These are phyloP conservation scores for Drosophila setifemur DNA, from an alignment of 1,140 invertebrate species.

Conservation along the genomic window DNA sequence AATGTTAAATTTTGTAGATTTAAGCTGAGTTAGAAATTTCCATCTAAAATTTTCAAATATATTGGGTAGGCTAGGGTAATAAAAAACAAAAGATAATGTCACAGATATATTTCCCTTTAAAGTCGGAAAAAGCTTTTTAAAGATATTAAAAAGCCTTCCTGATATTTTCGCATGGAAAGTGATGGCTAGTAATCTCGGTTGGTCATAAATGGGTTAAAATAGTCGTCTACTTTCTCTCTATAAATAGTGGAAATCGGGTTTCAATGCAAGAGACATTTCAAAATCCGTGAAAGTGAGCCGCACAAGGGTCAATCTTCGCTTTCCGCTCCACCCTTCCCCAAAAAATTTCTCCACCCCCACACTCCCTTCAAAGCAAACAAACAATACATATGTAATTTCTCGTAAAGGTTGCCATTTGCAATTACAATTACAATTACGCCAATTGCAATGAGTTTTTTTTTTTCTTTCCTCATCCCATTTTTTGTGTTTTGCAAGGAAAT, in stretches of 20 bases:
- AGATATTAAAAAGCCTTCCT: too few species aligned
- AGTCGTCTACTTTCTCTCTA: conserved; percentile 68
- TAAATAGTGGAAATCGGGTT: conserved; percentile 67
- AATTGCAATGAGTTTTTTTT: conserved; percentile 31
- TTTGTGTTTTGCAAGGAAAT: conserved; percentile 32
- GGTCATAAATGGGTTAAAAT: not conserved
- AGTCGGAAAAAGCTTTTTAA: too few species aligned
- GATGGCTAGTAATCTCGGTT: not conserved
- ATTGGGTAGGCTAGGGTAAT: too few species aligned
- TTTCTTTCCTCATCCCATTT: too few species aligned
- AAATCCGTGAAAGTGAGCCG: conserved; percentile 62
- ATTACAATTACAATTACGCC: conserved; percentile 55
- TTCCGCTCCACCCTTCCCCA: not conserved
- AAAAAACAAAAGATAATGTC: too few species aligned
- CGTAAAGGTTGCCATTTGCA: conserved; percentile 36
- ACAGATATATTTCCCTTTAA: too few species aligned
- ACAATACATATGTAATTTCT: conserved; percentile 7
- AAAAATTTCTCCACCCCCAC: not conserved
- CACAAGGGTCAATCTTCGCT: conserved; percentile 7
- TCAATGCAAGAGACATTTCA: conserved; percentile 54
- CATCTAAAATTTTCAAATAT: too few species aligned
- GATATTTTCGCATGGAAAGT: too few species aligned
- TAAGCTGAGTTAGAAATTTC: too few species aligned
- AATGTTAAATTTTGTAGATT: too few species aligned
- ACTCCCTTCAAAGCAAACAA: not conserved